Conservation (phyloP, 2,113 vertebrate species). For the Dunckerocampus dactyliophorus region DNA sequence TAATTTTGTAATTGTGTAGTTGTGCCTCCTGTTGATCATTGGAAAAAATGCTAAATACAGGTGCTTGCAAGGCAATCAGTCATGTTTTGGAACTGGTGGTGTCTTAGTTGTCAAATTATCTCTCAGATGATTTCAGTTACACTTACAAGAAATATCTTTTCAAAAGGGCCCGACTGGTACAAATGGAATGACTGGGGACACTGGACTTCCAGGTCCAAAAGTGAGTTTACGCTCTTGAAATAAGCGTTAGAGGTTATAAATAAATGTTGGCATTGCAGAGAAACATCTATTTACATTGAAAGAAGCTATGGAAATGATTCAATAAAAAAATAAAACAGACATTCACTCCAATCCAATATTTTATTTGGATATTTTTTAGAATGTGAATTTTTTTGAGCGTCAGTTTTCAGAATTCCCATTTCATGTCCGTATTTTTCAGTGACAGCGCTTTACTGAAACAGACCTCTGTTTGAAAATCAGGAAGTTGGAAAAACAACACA, state of each 20-base stretch:
- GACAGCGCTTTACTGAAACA: too few species aligned
- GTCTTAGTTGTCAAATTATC: too few species aligned
- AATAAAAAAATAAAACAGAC: background rate
- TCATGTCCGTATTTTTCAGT: too few species aligned
- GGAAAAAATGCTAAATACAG: too few species aligned
- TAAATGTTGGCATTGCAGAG: background rate
- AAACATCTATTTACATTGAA: too few species aligned
- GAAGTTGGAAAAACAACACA: too few species aligned
- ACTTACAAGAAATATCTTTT: constrained; percentile 7
- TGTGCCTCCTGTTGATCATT: too few species aligned
- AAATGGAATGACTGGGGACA: constrained; percentile 53
- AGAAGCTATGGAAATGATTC: background rate
- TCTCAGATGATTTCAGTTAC: background rate
- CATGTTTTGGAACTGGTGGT: too few species aligned
- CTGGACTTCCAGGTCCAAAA: constrained; percentile 49
- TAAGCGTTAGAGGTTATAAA: background rate
- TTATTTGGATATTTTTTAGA: background rate
- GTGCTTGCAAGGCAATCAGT: too few species aligned
- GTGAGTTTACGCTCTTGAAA: constrained; percentile 34
- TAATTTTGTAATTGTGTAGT: too few species aligned
- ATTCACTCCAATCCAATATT: background rate
- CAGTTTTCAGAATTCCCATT: constrained; percentile 11
- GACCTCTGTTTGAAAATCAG: too few species aligned
- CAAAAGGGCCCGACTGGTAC: constrained; percentile 59
- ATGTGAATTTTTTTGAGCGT: too few species aligned